Conservation (phyloP, 2,113 vertebrate genomes). For the Petaurus breviceps region DNA sequence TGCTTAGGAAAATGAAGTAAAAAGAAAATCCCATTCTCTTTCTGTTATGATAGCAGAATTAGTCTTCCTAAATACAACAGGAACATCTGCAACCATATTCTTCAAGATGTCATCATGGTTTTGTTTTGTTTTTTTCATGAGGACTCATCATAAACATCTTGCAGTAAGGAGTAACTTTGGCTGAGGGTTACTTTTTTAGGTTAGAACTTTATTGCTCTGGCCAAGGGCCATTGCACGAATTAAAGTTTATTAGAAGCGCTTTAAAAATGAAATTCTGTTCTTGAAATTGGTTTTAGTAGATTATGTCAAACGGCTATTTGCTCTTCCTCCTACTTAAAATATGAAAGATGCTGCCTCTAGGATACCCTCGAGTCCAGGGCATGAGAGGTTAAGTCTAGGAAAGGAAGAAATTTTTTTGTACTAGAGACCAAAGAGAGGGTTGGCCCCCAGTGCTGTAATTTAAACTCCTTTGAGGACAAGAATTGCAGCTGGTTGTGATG, state of each 20-base stretch:
- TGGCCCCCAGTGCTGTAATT: background rate
- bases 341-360: slow-evolving; percentile 11
- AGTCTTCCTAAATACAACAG: background rate
- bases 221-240: background rate
- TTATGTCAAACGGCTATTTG: background rate
- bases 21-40: slow-evolving; percentile 7
- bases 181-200: slow-evolving; percentile 12
- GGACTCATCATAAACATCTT: background rate
- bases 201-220: slow-evolving; percentile 40
- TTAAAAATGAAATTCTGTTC: slow-evolving; percentile 50
- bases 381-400: slow-evolving; percentile 44
- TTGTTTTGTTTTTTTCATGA: background rate
- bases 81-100: background rate
- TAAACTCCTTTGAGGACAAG: slow-evolving; percentile 51
- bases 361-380: slow-evolving; percentile 38
- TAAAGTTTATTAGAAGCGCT: slow-evolving; percentile 35
- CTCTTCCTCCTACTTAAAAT: slow-evolving; percentile 41
- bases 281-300: slow-evolving; percentile 56
- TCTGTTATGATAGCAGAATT: background rate
- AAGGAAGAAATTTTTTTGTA: slow-evolving; percentile 20
- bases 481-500: slow-evolving; percentile 50
- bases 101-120: background rate
- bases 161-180: background rate
- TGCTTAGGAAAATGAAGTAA: background rate
- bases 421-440: slow-evolving; percentile 30